Conservation (phyloP, 2,797 vertebrate species). For the Coregonus suidteri region DNA sequence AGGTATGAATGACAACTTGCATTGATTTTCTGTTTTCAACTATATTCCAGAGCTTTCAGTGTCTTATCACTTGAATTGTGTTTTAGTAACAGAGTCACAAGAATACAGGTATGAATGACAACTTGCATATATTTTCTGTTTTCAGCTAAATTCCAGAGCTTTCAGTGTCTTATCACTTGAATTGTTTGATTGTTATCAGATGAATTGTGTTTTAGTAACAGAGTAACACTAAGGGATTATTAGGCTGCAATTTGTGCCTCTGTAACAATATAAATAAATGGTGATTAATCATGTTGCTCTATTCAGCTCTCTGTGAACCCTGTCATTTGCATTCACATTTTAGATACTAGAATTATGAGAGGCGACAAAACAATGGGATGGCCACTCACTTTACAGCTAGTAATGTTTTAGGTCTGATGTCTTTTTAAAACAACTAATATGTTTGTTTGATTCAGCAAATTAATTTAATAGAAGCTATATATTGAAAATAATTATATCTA, state of each 20-base stretch:
- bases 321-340: conserved; percentile 13
- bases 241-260: neutral
- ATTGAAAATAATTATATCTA: too few species aligned
- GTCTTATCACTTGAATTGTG: neutral
- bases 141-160: neutral
- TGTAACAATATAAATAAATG: neutral
- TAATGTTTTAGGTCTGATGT: neutral
- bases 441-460: too few species aligned
- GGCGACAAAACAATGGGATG: conserved; percentile 16
- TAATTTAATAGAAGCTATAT: too few species aligned
- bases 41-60: neutral
- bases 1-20: too few species aligned
- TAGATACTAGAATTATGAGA: conserved; percentile 20
- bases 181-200: neutral
- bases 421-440: neutral
- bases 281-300: conserved; percentile 16
- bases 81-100: too few species aligned
- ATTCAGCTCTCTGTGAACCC: conserved; percentile 7
- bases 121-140: neutral
- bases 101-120: too few species aligned
- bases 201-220: too few species aligned
- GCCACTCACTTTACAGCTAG: conserved; percentile 2
- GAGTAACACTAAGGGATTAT: neutral
- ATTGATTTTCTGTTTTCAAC: neutral
- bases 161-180: neutral